These are phyloP conservation scores for Andrena hattorfiana DNA, from an alignment of 2,888 invertebrate species.

Conservation along the genomic window DNA sequence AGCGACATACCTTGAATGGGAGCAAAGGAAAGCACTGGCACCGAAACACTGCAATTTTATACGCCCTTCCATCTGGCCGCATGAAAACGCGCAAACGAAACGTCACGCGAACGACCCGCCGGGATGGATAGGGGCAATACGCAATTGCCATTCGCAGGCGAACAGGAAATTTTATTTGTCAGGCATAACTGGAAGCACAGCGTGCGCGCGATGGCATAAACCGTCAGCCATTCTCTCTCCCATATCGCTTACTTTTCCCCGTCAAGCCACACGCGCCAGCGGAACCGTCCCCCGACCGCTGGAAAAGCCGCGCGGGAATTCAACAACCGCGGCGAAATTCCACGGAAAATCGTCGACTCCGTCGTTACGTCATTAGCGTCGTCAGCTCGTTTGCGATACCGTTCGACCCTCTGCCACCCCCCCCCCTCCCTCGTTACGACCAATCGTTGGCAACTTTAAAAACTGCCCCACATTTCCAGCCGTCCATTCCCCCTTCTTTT, in stretches of 20 bases:
- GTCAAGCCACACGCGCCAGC: not conserved
- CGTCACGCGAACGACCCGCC: conserved; percentile 6
- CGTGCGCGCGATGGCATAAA: conserved; percentile 49
- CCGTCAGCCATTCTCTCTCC: conserved; percentile 39
- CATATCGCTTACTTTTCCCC: conserved; percentile 46
- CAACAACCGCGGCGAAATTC: conserved; percentile 23
- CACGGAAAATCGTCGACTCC: conserved; percentile 26
- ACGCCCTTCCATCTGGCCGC: conserved; percentile 4
- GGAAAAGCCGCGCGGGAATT: conserved; percentile 19
- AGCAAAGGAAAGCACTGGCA: not conserved
- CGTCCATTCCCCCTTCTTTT: not conserved
- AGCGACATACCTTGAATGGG: not conserved
- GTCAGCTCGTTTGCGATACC: conserved; percentile 60
- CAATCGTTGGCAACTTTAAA: conserved; percentile 36
- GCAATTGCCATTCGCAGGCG: conserved; percentile 51
- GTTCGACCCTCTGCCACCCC: conserved; percentile 25
- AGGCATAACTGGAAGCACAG: conserved; percentile 36
- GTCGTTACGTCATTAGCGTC: conserved; percentile 60
- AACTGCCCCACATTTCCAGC: conserved; percentile 16
- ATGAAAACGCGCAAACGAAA: conserved; percentile 40
- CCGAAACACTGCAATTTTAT: conserved; percentile 29
- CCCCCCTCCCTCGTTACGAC: conserved; percentile 22
- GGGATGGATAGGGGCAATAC: not conserved
- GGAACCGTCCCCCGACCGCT: conserved; percentile 5
- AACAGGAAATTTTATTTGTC: conserved; percentile 58